A percentile compares a stretch with the other conserved stretches of the same genome.
phyloP scores from a whole-genome alignment of 2,113 vertebrate species.

The Pedetes capensis region DNA sequence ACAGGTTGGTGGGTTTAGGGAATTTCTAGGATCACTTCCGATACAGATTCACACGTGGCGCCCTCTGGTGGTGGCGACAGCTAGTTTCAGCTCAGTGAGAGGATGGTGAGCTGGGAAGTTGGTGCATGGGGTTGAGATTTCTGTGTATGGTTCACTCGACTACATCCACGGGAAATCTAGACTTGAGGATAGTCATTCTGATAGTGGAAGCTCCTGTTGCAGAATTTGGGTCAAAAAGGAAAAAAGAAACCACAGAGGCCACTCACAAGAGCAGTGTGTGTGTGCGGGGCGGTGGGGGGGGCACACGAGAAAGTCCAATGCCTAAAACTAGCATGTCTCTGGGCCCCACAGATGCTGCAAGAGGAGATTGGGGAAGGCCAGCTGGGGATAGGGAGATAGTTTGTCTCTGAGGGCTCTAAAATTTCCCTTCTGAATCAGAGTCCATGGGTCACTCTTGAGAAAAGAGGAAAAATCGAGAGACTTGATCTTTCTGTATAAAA shows the following conservation, averaged over 20 bases:
- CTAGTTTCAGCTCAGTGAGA: neutral
- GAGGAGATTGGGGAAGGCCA: neutral
- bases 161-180: neutral
- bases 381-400: no score
- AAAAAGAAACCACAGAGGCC: neutral
- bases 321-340: neutral
- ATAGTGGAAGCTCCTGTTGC: neutral
- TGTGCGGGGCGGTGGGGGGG: no score
- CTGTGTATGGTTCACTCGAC: neutral
- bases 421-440: neutral
- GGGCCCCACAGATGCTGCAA: neutral
- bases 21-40: neutral
- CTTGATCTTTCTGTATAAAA: neutral
- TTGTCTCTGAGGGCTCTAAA: neutral
- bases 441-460: neutral
- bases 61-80: constrained; percentile 22
- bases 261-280: neutral
- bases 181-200: neutral
- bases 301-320: neutral
- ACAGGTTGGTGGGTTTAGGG: neutral
- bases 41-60: neutral
- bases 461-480: neutral
- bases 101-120: neutral
- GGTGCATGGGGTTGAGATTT: neutral
- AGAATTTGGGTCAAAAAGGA: neutral